These are phyloP conservation scores for Phaenicophaeus curvirostris DNA, from an alignment of 2,797 vertebrate species.

Conservation along the genomic window DNA sequence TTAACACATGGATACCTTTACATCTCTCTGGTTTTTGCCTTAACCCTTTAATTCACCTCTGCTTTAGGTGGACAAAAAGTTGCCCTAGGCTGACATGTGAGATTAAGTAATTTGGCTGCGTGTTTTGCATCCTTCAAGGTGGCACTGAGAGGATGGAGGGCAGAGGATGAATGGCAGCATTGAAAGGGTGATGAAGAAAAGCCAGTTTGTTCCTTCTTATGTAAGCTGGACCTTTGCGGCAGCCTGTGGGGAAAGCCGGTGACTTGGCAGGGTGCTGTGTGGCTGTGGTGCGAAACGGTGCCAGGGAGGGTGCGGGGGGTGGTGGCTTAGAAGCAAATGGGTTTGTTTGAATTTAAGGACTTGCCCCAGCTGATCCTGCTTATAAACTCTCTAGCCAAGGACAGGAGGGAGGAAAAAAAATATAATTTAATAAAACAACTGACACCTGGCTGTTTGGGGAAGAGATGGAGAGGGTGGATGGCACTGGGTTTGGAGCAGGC, in stretches of 20 bases:
- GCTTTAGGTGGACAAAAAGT: not conserved
- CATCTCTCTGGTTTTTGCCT: not conserved
- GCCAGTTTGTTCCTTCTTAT: conserved; percentile 62
- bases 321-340: not conserved
- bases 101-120: not conserved
- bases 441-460: not conserved
- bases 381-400: not conserved
- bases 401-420: not conserved
- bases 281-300: conserved; percentile 15
- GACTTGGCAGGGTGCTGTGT: conserved; percentile 42
- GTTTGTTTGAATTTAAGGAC: not conserved
- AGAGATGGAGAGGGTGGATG: not conserved
- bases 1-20: not conserved
- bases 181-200: conserved; percentile 64
- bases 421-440: not conserved
- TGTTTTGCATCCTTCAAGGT: conserved; percentile 49
- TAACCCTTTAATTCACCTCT: not conserved
- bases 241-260: not conserved
- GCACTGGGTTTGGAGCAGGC: not conserved
- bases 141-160: conserved; percentile 34
- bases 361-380: not conserved
- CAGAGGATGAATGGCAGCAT: conserved; percentile 62
- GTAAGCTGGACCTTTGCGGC: conserved; percentile 21
- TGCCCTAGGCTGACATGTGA: not conserved
- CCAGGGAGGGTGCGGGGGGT: conserved; percentile 13